Evolutionary conservation across 2,797 vertebrate genomes (phyloP), one percentile per base, ranked within the genome.

Genomic region (Hydrophis major): DNA sequence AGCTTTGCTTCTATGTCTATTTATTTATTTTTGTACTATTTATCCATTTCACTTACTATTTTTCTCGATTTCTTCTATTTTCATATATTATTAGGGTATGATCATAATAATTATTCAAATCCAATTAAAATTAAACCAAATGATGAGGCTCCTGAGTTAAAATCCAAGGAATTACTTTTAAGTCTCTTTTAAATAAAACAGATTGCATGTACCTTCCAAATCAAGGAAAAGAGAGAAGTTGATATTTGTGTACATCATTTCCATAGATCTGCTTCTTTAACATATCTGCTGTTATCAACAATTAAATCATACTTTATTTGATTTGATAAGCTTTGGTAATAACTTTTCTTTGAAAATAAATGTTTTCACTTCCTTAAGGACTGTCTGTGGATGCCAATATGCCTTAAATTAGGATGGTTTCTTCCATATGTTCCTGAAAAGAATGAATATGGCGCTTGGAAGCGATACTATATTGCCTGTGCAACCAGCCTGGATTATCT

Each of bases 381-480:
- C 87, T 98, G 98, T 93, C 97, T 98, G 20, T 98, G 98, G 98
- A 97, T 96, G 56, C 96, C 95, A 25, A 98, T 98, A 74, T 98
- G 98, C 92, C 88, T 98, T 47, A 96, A 94, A 3, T 96, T 97
- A 63, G 98, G 98, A 74, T 98, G 98, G 98, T 99, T 98, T 96
- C 98, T 99, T 87, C 98, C 98, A 8, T 98, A 98, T 87, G 93
- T 92, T 0, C 97, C 98, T 1, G 93, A 88, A 10, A 97, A 97
- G 42, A 97, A 97, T 2, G 97, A 98, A 91, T 98, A 96, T 0
- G 97, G 98, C 2, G 98, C 98, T 12, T 98, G 98, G 98, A 99
- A 98, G 96, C 95, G 87, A 47, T 97, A 98, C 92, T 98, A 98
- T 12, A 89, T 98, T 11, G 96, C 97, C 55, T 99, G 98, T 16